A percentile compares a stretch with the other conserved stretches of the same genome.
Conservation (phyloP, 1,140 invertebrate species). For the Nilaparvata lugens region DNA sequence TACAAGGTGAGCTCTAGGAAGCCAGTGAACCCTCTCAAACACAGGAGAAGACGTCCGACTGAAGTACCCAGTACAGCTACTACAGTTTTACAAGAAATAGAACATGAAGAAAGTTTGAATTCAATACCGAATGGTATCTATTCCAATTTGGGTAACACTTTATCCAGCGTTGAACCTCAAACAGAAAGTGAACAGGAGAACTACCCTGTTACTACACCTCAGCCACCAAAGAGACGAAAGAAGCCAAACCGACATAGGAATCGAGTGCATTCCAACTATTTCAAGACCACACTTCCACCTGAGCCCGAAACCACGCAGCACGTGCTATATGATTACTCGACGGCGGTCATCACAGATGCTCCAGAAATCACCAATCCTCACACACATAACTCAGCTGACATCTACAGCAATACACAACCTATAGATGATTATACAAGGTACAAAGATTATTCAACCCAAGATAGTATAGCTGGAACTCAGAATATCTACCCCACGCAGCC, state of each 20-base stretch:
- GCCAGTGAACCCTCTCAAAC: background rate
- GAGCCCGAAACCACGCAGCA: slow-evolving; percentile 1
- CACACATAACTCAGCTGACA: background rate
- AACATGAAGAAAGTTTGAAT: background rate
- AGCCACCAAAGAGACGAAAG: background rate
- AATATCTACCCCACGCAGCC: slow-evolving; percentile 13
- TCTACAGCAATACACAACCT: background rate
- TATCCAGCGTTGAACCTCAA: slow-evolving; percentile 8
- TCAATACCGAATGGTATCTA: background rate
- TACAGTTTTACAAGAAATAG: background rate
- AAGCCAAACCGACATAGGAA: background rate
- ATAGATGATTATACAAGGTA: background rate
- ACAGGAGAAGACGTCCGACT: slow-evolving; percentile 1
- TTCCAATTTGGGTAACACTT: background rate
- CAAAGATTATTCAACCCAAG: slow-evolving; percentile 7
- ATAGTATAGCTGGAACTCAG: slow-evolving; percentile 5
- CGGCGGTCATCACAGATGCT: background rate
- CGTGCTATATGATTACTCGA: background rate
- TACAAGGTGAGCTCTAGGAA: slow-evolving; percentile 8
- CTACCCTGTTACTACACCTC: background rate
- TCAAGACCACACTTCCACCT: background rate
- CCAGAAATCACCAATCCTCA: background rate
- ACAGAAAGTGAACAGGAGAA: slow-evolving; percentile 6
- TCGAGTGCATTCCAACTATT: background rate
- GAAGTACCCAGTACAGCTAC: background rate